Conservation (phyloP, 2,888 invertebrate species). For the Microchrysa polita region DNA sequence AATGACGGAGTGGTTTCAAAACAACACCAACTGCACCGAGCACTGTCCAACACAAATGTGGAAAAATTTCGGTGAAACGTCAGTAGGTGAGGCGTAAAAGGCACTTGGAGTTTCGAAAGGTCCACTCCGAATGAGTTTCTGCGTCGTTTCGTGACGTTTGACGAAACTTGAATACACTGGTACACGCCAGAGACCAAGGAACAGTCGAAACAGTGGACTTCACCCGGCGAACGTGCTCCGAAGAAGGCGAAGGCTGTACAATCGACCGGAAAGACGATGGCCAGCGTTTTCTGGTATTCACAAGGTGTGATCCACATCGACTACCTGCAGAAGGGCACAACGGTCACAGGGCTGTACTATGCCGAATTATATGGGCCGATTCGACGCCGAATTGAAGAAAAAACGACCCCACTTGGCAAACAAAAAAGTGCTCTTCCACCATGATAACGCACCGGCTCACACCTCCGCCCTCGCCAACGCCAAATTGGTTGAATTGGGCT, state of each 20-base stretch:
- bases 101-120: too few relatives aligned
- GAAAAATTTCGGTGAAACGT: too few relatives aligned
- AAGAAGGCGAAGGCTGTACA: slow-evolving; percentile 42
- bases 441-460: slow-evolving; percentile 27
- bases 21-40: too few relatives aligned
- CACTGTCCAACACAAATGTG: too few relatives aligned
- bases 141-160: slow-evolving; percentile 11
- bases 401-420: not conserved
- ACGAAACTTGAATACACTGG: slow-evolving; percentile 30
- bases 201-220: slow-evolving; percentile 45
- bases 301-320: slow-evolving; percentile 41
- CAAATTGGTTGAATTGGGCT: slow-evolving; percentile 30
- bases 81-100: too few relatives aligned
- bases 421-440: slow-evolving; percentile 19
- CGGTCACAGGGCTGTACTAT: slow-evolving; percentile 23
- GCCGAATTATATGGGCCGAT: slow-evolving; percentile 22
- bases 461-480: slow-evolving; percentile 11
- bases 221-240: slow-evolving; percentile 35
- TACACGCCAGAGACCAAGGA: slow-evolving; percentile 42
- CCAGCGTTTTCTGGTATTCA: slow-evolving; percentile 42
- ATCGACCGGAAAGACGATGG: slow-evolving; percentile 43
- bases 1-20: too few relatives aligned
- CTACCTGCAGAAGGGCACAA: slow-evolving; percentile 38
- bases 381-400: slow-evolving; percentile 28
- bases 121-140: slow-evolving; percentile 22